These are phyloP conservation scores for Timema cristinae DNA, from an alignment of 2,888 invertebrate species.

Conservation along the genomic window DNA sequence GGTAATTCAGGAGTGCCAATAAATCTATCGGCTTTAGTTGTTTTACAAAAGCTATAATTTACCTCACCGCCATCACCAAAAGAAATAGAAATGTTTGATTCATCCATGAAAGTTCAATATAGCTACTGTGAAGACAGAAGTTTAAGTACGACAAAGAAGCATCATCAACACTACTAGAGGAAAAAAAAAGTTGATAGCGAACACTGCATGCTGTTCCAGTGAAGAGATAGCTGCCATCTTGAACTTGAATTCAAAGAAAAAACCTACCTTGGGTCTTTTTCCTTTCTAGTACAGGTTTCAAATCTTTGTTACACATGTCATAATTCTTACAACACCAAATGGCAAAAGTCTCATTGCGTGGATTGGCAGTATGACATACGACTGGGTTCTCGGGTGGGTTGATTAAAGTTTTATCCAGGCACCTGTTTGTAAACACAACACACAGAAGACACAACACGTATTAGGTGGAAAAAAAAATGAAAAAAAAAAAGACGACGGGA, in stretches of 20 bases:
- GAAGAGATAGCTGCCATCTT: constrained; percentile 11
- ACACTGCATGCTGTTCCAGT: constrained; percentile 6
- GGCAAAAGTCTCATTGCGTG: constrained; percentile 70
- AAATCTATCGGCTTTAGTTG: no score
- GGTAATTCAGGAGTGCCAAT: no score
- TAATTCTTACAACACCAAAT: constrained; percentile 77
- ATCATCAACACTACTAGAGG: no score
- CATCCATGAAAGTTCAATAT: no score
- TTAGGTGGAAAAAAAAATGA: constrained; percentile 18
- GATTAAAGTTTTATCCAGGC: constrained; percentile 68
- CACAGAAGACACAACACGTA: constrained; percentile 30
- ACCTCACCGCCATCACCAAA: no score
- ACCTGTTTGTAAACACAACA: constrained; percentile 52
- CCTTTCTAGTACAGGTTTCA: constrained; percentile 64
- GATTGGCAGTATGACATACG: constrained; percentile 73
- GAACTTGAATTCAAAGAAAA: not conserved
- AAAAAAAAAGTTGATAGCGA: not conserved
- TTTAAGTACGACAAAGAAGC: no score
- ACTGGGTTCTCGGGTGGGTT: constrained; percentile 77
- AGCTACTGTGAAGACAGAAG: no score
- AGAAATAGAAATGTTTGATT: no score
- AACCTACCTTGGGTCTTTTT: constrained; percentile 59
- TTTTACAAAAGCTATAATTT: no score
- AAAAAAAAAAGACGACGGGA: not conserved
- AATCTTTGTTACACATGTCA: constrained; percentile 68